A percentile compares a stretch with the other conserved stretches of the same genome.
Evolutionary conservation across 2,888 invertebrate species (phyloP).

Genomic region (Xestia sexstrigata): DNA sequence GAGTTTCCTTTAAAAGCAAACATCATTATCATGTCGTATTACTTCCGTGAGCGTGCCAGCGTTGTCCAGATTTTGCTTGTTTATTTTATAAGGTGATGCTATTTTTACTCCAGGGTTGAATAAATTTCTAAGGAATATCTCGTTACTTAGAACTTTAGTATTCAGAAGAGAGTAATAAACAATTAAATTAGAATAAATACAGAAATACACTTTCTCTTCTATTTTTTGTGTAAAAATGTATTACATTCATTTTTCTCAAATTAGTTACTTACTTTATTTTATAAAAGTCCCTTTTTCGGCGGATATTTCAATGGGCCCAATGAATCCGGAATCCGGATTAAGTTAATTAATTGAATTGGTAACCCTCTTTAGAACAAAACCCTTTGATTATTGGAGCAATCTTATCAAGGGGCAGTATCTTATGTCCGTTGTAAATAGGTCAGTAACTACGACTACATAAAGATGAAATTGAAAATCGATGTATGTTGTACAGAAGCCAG

Average conservation of each 20-base stretch:
- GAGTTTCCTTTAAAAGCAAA: constrained; percentile 51
- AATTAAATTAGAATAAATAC: not conserved
- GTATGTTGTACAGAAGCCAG: not conserved
- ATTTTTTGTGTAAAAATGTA: not conserved
- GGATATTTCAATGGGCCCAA: constrained; percentile 15
- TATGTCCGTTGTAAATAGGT: not conserved
- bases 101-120: not conserved
- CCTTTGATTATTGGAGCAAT: constrained; percentile 46
- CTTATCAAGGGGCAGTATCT: constrained; percentile 8
- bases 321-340: constrained; percentile 14
- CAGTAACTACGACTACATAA: not conserved
- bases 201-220: not conserved
- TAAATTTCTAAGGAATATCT: not conserved
- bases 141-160: not conserved
- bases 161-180: not conserved
- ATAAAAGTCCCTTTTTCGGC: not conserved
- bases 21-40: constrained; percentile 40
- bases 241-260: not conserved
- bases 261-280: constrained; percentile 34
- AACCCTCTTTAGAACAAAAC: constrained; percentile 17
- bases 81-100: constrained; percentile 8
- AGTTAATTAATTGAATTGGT: constrained; percentile 50
- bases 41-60: constrained; percentile 29
- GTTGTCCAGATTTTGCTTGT: constrained; percentile 7
- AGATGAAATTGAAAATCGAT: not conserved